phyloP scores from a whole-genome alignment of 2,113 vertebrate genomes.

The Galeopterus variegatus region DNA sequence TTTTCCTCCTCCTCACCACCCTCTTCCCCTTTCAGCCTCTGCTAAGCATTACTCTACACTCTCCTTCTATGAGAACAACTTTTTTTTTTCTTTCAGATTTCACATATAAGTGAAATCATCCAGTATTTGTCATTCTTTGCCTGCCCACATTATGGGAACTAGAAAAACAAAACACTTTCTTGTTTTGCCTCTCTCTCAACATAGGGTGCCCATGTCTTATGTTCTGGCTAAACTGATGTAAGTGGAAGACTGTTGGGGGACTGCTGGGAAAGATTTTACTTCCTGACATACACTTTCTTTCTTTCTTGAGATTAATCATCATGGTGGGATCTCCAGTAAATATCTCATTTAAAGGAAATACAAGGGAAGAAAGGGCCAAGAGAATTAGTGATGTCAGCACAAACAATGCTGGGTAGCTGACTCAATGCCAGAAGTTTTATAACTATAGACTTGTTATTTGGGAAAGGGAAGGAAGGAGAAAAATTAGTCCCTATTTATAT shows the following conservation, averaged over 20 bases:
- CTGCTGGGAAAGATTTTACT: neutral
- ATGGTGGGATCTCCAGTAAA: neutral
- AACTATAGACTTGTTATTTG: neutral
- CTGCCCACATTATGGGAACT: neutral
- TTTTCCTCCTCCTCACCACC: too few relatives aligned
- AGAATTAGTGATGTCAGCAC: neutral
- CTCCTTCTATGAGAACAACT: too few relatives aligned
- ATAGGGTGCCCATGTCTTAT: too few relatives aligned
- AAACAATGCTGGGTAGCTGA: neutral
- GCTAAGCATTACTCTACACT: too few relatives aligned
- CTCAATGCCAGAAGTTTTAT: neutral
- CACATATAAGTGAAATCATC: too few relatives aligned
- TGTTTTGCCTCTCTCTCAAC: neutral
- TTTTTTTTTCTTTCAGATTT: too few relatives aligned
- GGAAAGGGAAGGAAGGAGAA: neutral
- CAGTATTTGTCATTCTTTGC: neutral
- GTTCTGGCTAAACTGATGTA: neutral
- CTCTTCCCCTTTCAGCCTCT: too few relatives aligned
- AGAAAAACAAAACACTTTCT: neutral
- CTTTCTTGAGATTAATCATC: neutral
- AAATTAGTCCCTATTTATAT: neutral
- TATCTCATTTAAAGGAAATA: neutral
- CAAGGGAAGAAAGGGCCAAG: neutral
- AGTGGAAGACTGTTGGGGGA: neutral
- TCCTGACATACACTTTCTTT: neutral